Base-by-base conservation (phyloP, 2,888 invertebrate species). In the Elmis aenea region DNA sequence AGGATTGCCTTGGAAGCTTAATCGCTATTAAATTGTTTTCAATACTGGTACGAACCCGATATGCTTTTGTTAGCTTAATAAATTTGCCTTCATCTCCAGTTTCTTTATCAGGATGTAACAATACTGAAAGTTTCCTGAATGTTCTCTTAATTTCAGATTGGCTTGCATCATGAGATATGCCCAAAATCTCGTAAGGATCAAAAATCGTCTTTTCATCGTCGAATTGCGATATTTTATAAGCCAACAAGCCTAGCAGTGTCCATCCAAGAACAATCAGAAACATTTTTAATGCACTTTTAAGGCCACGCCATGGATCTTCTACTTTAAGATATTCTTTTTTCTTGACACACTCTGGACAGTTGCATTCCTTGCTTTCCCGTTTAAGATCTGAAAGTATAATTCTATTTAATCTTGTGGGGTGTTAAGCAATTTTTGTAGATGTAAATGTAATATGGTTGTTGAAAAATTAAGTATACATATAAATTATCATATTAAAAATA, bases 171-270 rank as follows among this genome's bases (percentile, higher is more conserved):
- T 86, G 75, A 33, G 94, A 88, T 48, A 99, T 76, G 27, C 85
- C 87, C 40, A 99, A 74, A 61, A 99, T 96, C 64, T 91, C 90
- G 71, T 92, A 99, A 0, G 99, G 99, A 75, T 99, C 97, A 72
- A 97, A 99, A 67, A 96, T 97, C 4, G 92, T 89, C 83, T 93
- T 91, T 72, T 97, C 96, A 71, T 94, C 91, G 65, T 99, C 95
- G 71, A 96, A 92, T 66, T 94, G 91, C 1, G 94, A 93, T 20
- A 92, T 90, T 73, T 91, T 90, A 63, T 91, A 91, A 1, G 90
- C 85, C 53, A 92, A 71, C 42, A 90, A 79, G 33, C 81, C 76
- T 52, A 94, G 75, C 31, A 86, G 66, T 11, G 82, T 70, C 93
- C 93, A 94, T 54, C 93, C 93, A 45, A 77, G 68, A 41, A 91